Evolutionary conservation across 1,140 invertebrate genomes (phyloP).

Genomic region (Hestina assimilis): DNA sequence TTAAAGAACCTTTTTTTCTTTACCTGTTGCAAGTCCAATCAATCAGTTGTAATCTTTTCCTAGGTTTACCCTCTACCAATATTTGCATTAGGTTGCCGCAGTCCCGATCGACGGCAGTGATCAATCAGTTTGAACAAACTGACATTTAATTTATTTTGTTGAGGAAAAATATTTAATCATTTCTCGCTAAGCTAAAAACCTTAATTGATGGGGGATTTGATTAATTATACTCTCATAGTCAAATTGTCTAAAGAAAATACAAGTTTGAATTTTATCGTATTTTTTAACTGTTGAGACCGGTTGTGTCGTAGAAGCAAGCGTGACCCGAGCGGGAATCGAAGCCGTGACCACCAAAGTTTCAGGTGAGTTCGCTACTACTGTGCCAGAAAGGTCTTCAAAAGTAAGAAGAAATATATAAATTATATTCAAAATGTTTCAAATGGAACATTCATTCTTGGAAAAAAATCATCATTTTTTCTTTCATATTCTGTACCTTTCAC

Average conservation of each 20-base stretch:
- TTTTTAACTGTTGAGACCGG: too few relatives aligned
- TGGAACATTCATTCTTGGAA: too few relatives aligned
- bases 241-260: too few relatives aligned
- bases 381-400: too few relatives aligned
- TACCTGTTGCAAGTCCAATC: slow-evolving; percentile 56
- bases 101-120: slow-evolving; percentile 30
- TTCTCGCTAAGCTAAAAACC: background rate
- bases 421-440: too few relatives aligned
- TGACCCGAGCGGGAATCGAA: too few relatives aligned
- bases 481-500: background rate
- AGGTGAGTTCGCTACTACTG: too few relatives aligned
- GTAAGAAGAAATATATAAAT: too few relatives aligned
- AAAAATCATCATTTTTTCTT: too few relatives aligned
- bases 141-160: slow-evolving; percentile 37
- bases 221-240: background rate
- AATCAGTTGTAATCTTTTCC: slow-evolving; percentile 51
- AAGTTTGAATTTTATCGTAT: too few relatives aligned
- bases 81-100: slow-evolving; percentile 42
- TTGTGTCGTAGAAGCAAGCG: too few relatives aligned
- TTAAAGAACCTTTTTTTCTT: too few relatives aligned
- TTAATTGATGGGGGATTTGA: background rate
- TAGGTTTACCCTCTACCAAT: slow-evolving; percentile 38
- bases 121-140: slow-evolving; percentile 41
- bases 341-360: background rate
- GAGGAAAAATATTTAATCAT: slow-evolving; percentile 1